Conservation (phyloP, 2,888 invertebrate genomes). For the Meiosimyza platycephala region DNA sequence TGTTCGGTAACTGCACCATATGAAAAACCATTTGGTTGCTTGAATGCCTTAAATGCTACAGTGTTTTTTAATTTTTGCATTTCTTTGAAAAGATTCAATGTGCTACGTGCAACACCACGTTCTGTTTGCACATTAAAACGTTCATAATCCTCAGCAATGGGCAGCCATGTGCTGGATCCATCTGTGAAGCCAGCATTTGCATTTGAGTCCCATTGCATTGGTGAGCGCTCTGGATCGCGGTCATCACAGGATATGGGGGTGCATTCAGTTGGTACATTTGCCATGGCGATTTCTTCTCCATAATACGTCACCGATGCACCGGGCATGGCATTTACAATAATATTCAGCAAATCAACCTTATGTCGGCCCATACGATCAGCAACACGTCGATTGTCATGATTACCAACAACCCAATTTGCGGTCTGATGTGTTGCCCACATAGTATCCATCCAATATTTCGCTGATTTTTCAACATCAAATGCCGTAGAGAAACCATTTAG, state of each 20-base stretch:
- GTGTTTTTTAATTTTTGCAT: conserved; percentile 69
- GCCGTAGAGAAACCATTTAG: conserved; percentile 70
- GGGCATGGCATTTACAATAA: conserved; percentile 78
- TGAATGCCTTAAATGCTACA: conserved; percentile 60
- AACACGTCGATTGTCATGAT: conserved; percentile 75
- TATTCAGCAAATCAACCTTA: conserved; percentile 76
- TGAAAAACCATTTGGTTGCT: conserved; percentile 52
- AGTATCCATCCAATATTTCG: conserved; percentile 72
- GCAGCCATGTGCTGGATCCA: conserved; percentile 73
- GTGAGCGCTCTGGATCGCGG: conserved; percentile 72
- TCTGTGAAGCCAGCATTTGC: conserved; percentile 72
- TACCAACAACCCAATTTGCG: conserved; percentile 79
- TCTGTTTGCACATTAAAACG: conserved; percentile 72
- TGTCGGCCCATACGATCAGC: conserved; percentile 73
- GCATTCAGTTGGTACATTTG: conserved; percentile 66
- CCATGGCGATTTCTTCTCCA: conserved; percentile 80
- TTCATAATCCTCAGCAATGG: conserved; percentile 73
- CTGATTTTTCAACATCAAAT: conserved; percentile 67
- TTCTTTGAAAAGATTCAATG: conserved; percentile 72
- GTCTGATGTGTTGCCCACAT: conserved; percentile 69
- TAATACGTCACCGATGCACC: conserved; percentile 86
- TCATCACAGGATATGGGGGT: conserved; percentile 56
- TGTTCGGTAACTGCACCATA: conserved; percentile 58
- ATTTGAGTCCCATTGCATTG: conserved; percentile 72
- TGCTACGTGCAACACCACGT: conserved; percentile 68